A percentile compares a stretch with the other conserved stretches of the same genome.
phyloP scores from a whole-genome alignment of 2,797 vertebrate genomes.

The Simalia tracyae region DNA sequence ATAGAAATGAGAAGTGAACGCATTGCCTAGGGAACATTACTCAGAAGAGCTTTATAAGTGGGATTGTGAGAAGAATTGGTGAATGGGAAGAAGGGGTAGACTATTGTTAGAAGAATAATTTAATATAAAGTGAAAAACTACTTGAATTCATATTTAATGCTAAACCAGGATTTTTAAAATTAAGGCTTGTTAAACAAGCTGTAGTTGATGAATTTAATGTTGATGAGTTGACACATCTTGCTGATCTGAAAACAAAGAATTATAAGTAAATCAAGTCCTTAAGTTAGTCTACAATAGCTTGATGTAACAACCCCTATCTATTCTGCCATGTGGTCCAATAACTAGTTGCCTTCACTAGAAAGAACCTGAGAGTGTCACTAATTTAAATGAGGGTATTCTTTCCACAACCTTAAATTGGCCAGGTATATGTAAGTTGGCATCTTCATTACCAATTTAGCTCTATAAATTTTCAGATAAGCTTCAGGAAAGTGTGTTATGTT shows the following conservation, averaged over 20 bases:
- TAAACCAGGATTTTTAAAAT: not conserved
- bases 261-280: not conserved
- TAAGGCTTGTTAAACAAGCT: not conserved
- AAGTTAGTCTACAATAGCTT: not conserved
- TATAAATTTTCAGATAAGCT: not conserved
- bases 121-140: not conserved
- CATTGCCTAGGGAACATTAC: not conserved
- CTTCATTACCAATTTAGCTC: not conserved
- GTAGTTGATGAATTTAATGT: not conserved
- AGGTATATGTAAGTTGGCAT: not conserved
- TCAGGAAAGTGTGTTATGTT: not conserved
- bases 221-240: not conserved
- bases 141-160: not conserved
- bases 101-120: not conserved
- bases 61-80: not conserved
- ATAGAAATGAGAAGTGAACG: not conserved
- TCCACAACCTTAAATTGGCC: not conserved
- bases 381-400: not conserved
- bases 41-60: not conserved
- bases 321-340: not conserved
- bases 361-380: not conserved
- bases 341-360: not conserved
- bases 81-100: not conserved
- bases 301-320: not conserved
- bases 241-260: not conserved